A percentile compares a stretch with the other conserved stretches of the same genome.
Conservation (phyloP, 1,140 invertebrate genomes). For the Proales similis region DNA sequence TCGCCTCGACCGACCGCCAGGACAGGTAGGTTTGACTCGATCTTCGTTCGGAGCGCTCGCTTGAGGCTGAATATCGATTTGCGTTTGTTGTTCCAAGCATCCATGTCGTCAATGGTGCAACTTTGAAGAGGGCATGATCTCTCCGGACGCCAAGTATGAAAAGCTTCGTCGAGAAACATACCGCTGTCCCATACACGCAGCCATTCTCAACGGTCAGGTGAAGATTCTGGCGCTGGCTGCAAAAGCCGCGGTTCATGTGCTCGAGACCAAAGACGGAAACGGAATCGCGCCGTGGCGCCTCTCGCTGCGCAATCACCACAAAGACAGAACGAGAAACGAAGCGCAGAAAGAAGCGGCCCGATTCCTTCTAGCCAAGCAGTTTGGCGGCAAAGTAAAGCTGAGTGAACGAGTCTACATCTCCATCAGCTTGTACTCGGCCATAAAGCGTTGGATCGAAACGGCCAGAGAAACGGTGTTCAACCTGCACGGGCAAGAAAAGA, state of each 20-base stretch:
- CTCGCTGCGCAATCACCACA: constrained; percentile 28
- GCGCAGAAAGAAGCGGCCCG: constrained; percentile 24
- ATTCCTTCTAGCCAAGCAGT: constrained; percentile 24
- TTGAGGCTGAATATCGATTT: too few relatives aligned
- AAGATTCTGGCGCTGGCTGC: constrained; percentile 10
- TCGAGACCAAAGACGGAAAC: constrained; percentile 30
- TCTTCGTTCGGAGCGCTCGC: too few relatives aligned
- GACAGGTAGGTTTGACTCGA: constrained; percentile 8
- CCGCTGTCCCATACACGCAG: constrained; percentile 33
- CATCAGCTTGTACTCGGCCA: constrained; percentile 3
- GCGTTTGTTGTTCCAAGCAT: constrained; percentile 16
- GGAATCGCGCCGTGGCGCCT: constrained; percentile 31
- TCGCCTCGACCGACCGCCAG: not conserved
- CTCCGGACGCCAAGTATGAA: not conserved
- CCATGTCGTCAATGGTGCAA: constrained; percentile 35
- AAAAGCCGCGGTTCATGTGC: constrained; percentile 1
- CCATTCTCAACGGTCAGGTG: constrained; percentile 8
- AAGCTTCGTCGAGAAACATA: constrained; percentile 3
- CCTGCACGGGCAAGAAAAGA: not conserved
- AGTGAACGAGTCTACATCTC: not conserved
- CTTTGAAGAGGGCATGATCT: too few relatives aligned
- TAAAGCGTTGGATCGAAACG: constrained; percentile 19
- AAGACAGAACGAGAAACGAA: constrained; percentile 7
- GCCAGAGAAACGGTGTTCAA: constrained; percentile 18
- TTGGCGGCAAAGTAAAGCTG: constrained; percentile 35